Evolutionary conservation across 2,888 invertebrate genomes (phyloP), one percentile per base, ranked within the genome.

Genomic region (Criorhina ranunculi): DNA sequence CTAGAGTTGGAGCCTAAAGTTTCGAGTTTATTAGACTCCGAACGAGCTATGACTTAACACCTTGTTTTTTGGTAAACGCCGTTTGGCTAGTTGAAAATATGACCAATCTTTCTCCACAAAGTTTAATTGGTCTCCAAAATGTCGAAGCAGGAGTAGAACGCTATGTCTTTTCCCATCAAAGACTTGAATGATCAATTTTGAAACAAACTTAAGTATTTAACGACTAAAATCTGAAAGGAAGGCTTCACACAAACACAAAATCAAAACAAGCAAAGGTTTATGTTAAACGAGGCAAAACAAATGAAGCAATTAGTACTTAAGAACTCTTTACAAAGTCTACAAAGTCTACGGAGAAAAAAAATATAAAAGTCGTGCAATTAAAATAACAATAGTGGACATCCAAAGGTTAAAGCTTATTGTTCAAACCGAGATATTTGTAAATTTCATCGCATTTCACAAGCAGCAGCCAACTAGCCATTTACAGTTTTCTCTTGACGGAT

Each of bases 381-480:
- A 73, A 15, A 44, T 37, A 11, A 40, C 49, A 11, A 40, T 9
- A 59, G 37, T 19, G 31, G 1, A 42, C 42, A 33, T n/a, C 24
- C 59, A 66, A 72, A 42, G 5, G 35, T 49, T 70, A 79, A n/a
- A n/a, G 17, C 42, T 42, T 19, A 46, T 79, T 66, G 9, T 17
- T 79, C 59, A 62, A 72, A 70, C 64, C 70, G 33, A 55, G 49
- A 64, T 35, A 46, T 57, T 31, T 40, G 40, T 40, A 40, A 31
- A 66, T 72, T 72, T 79, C 12, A 57, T 57, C 46, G 73, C 42
- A 69, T 33, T 31, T 55, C 24, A 55, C 57, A 64, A 86, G 67
- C 66, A 78, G 78, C 78, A 75, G 73, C 35, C 69, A 78, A 51
- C 69, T 80, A 80, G 59, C 69, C n/a, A 73, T 69, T 59, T 75